Conservation (phyloP, 30 jellyfish, hydroid and myxozoan species). For the Rhopilema esculentum region DNA sequence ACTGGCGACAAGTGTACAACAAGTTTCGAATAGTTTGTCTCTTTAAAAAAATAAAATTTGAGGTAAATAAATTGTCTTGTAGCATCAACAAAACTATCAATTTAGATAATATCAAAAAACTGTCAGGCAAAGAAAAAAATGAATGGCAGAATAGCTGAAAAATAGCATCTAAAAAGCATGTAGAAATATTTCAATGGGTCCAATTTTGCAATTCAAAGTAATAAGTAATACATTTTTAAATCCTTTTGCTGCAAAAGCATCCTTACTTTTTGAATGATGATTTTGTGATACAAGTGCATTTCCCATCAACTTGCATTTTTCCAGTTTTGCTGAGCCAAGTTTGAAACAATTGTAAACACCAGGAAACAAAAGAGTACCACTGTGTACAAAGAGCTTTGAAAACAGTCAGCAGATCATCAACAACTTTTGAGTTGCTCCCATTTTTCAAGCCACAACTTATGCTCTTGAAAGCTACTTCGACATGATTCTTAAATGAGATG, state of each 20-base stretch:
- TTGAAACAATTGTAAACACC: conserved; percentile 46
- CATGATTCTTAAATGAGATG: conserved; percentile 9
- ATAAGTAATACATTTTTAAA: too few relatives aligned
- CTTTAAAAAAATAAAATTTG: background rate
- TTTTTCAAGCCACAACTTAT: background rate
- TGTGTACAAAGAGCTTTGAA: conserved; percentile 3
- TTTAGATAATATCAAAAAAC: background rate
- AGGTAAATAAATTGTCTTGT: background rate
- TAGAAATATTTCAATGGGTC: too few relatives aligned
- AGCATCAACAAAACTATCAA: background rate
- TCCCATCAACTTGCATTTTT: conserved; percentile 8
- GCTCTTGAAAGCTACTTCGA: background rate
- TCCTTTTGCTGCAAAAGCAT: too few relatives aligned
- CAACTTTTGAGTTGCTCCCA: background rate
- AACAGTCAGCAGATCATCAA: conserved; percentile 6
- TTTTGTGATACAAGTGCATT: conserved; percentile 39
- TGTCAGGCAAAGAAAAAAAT: too few relatives aligned
- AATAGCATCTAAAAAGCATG: too few relatives aligned
- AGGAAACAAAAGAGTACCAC: conserved; percentile 63
- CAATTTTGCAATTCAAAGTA: too few relatives aligned
- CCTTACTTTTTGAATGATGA: conserved; percentile 21
- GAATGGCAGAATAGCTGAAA: too few relatives aligned
- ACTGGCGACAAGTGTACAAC: conserved; percentile 19
- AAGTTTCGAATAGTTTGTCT: background rate
- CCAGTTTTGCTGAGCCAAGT: conserved; percentile 15